Conservation (phyloP, 2,113 vertebrate species). For the Procavia capensis region DNA sequence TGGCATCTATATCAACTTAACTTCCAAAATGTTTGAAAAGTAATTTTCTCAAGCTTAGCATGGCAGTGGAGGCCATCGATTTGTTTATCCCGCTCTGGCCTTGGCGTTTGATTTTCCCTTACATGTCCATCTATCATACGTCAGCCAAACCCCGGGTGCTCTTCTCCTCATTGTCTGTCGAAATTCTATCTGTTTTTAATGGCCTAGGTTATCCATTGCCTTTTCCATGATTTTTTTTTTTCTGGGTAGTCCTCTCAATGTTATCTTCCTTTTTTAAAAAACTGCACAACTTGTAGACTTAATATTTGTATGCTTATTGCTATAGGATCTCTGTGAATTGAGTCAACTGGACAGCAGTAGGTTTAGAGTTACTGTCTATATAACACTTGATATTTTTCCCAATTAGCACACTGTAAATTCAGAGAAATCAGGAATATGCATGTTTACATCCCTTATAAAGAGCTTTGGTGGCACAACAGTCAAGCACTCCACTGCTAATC, state of each 20-base stretch:
- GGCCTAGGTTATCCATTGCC: background rate
- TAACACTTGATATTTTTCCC: background rate
- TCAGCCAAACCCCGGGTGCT: background rate
- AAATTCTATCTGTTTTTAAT: slow-evolving; percentile 39
- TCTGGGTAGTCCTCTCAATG: background rate
- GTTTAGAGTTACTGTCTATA: background rate
- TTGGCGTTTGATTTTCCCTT: slow-evolving; percentile 31
- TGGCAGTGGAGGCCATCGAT: background rate
- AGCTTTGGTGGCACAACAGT: background rate
- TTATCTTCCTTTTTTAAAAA: background rate
- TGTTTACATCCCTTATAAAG: background rate
- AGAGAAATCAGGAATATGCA: background rate
- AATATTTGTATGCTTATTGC: background rate
- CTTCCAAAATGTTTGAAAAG: background rate
- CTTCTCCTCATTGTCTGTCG: background rate
- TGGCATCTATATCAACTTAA: background rate
- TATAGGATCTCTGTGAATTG: too few species aligned
- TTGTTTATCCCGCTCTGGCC: background rate
- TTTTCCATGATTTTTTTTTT: background rate
- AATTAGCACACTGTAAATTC: background rate
- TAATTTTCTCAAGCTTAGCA: slow-evolving; percentile 48
- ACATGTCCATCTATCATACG: background rate
- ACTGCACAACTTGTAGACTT: background rate
- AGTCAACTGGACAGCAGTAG: too few species aligned
- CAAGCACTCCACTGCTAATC: background rate